Evolutionary conservation across 2,113 vertebrate genomes (phyloP), one percentile per base, ranked within the genome.

Genomic region (Callipepla californica): DNA sequence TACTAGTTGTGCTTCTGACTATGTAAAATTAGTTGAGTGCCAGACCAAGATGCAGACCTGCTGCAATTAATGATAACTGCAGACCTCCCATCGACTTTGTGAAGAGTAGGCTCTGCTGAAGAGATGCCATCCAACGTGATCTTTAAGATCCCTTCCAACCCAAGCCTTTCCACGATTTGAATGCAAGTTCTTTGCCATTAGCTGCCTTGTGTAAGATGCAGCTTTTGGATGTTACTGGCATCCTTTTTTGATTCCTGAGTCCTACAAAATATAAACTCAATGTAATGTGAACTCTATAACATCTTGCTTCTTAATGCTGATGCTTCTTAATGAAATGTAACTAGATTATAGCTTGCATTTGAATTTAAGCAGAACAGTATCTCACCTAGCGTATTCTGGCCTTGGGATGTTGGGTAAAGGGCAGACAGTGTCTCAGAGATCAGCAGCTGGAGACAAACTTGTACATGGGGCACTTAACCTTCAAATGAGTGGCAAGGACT

Each of bases 401-500:
- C 38, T 25, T 11, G 63, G 34, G 82, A 55, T 6, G 10, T 6
- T 22, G 65, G 30, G 19, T 34, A 74, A 73, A 83, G 68, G 55
- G n/a, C 28, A 38, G 32, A 12, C 9, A 51, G 62, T 62, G 22
- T 57, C 61, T 40, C 59, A 42, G 50, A 80, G 70, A 63, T 59
- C 55, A 85, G 83, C 63, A 92, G 63, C 78, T 92, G 84, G 67
- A 89, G 59, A 79, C 13, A 53, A 70, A 50, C 42, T 44, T 57
- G 7, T 77, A 20, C 10, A 30, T 51, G 72, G 70, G 85, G 61
- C 79, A 65, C 70, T 80, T 89, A 83, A 91, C 79, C 81, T 94
- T 74, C 67, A 79, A 85, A 65, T 91, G 93, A 96, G 36, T 95
- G 94, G 89, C 93, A 95, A 89, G 89, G 79, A 32, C 75, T 91